phyloP scores from a whole-genome alignment of 2,888 invertebrate species.

The Tipula lateralis region DNA sequence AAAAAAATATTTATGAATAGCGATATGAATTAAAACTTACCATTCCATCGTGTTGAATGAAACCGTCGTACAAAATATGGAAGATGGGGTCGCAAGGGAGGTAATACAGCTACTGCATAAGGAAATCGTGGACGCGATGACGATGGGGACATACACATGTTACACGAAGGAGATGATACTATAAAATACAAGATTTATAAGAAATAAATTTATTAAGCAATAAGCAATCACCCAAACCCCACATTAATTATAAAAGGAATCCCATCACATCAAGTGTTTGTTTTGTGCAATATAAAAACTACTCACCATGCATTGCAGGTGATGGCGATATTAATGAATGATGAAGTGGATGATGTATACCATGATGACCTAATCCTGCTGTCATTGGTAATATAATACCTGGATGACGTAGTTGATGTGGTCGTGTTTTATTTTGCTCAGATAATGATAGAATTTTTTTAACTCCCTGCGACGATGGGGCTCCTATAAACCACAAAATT shows the following conservation, averaged over 20 bases:
- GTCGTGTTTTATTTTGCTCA: constrained; percentile 80
- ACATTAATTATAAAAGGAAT: background rate
- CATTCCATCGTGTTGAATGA: constrained; percentile 31
- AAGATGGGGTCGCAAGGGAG: constrained; percentile 49
- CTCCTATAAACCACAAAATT: constrained; percentile 51
- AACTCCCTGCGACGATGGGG: constrained; percentile 95
- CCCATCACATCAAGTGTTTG: background rate
- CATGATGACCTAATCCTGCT: constrained; percentile 39
- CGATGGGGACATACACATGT: background rate
- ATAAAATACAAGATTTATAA: background rate
- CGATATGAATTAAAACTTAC: constrained; percentile 27
- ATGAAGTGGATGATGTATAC: constrained; percentile 37
- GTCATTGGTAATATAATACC: constrained; percentile 57
- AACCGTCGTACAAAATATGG: constrained; percentile 28
- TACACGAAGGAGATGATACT: constrained; percentile 27
- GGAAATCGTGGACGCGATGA: constrained; percentile 31
- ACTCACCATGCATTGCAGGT: constrained; percentile 53
- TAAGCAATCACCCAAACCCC: background rate
- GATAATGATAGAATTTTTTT: constrained; percentile 89
- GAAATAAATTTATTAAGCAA: background rate
- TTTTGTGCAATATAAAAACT: background rate
- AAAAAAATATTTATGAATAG: too few relatives aligned
- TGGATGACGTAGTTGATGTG: constrained; percentile 76
- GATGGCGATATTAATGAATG: constrained; percentile 40
- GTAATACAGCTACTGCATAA: constrained; percentile 57